Conservation (phyloP, 2,888 invertebrate species). For the Itoplectis maculator region DNA sequence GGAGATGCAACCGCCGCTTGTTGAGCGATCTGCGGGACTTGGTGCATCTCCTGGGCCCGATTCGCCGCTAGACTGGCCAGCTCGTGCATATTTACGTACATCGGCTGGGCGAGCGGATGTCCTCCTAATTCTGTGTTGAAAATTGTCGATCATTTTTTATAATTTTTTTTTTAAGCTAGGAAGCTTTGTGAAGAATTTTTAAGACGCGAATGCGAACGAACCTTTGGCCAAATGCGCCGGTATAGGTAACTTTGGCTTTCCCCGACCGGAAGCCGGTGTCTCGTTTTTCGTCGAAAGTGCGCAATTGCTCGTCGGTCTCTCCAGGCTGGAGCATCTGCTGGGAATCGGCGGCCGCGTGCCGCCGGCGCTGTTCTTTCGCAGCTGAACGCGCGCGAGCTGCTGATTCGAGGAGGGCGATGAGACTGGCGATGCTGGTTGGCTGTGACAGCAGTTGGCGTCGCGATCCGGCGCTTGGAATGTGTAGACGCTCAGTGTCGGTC, state of each 20-base stretch:
- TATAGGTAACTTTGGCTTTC: slow-evolving; percentile 85
- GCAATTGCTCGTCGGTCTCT: slow-evolving; percentile 87
- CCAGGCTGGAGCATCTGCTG: slow-evolving; percentile 91
- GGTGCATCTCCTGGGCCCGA: slow-evolving; percentile 88
- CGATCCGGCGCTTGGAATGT: slow-evolving; percentile 93
- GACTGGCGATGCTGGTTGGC: slow-evolving; percentile 85
- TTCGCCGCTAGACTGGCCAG: slow-evolving; percentile 92
- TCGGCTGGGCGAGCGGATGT: slow-evolving; percentile 86
- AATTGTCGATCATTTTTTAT: not conserved
- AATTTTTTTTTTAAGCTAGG: too few species aligned
- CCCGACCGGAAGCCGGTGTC: slow-evolving; percentile 78
- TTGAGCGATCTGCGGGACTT: slow-evolving; percentile 86
- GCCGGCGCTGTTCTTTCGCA: slow-evolving; percentile 80
- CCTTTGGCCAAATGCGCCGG: slow-evolving; percentile 92
- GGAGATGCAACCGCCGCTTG: slow-evolving; percentile 74
- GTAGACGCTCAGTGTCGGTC: slow-evolving; percentile 94
- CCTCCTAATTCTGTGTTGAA: slow-evolving; percentile 77
- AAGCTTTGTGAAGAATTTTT: too few species aligned
- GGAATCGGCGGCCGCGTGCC: slow-evolving; percentile 82
- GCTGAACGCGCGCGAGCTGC: slow-evolving; percentile 78
- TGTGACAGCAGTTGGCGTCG: slow-evolving; percentile 81
- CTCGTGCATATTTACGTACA: slow-evolving; percentile 97
- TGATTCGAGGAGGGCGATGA: slow-evolving; percentile 81
- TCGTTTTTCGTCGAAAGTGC: slow-evolving; percentile 86
- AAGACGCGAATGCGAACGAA: too few species aligned